Evolutionary conservation across 2,888 invertebrate species (phyloP), one percentile per base, ranked within the genome.

Genomic region (Drosophila setosimentum): DNA sequence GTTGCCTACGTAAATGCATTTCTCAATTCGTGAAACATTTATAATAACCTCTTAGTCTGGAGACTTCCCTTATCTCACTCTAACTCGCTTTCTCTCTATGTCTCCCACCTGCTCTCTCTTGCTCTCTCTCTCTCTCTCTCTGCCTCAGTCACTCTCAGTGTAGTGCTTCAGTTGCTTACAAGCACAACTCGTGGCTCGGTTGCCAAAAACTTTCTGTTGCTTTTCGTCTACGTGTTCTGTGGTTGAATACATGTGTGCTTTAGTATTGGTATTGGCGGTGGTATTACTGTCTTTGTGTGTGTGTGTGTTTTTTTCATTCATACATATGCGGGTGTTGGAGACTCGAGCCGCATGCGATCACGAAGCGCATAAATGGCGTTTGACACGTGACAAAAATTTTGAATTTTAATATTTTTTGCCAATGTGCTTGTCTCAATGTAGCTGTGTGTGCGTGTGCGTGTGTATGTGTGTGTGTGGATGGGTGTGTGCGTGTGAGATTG

Each of bases 341-440:
- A 33, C 61, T 60, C 21, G 42, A 70, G 73, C 76, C 73, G 85
- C 80, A 76, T 87, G 78, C 88, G 90, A 87, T 87, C 86, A 87
- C 86, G 90, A 76, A 87, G 86, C 86, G 86, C 86, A 87, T 89
- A 87, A 87, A 87, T 87, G 86, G 86, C 86, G 79, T 89, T 87
- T 87, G 86, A 87, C 90, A 89, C 90, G 86, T 89, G 86, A 87
- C 86, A 81, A 78, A 87, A 89, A 89, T 87, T 68, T 85, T 75
- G 76, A 87, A 85, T 87, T 87, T 87, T 85, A 87, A 87, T 87
- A 87, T 87, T 87, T 89, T 73, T 68, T 45, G 55, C 71, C 69
- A 66, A 80, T 73, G 65, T 67, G 53, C 60, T 21, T 53, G 45
- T 32, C 50, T 68, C n/a, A 62, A 57, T 51, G 21, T 45, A 8